Conservation (phyloP, 2,888 invertebrate genomes). For the Zaprionus lineosus region DNA sequence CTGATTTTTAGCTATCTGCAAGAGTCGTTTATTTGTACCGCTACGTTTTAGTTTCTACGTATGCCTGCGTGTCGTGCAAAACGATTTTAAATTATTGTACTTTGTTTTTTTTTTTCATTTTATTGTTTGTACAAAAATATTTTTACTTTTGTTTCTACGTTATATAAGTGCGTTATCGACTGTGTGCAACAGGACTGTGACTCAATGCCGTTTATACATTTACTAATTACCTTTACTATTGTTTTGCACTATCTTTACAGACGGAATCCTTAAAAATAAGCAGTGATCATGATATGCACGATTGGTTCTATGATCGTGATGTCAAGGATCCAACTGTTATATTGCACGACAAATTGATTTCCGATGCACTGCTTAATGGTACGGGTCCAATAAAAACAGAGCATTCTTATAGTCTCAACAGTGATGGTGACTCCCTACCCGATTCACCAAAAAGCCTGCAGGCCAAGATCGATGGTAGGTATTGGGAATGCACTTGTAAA, state of each 20-base stretch:
- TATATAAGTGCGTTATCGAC: slow-evolving; percentile 72
- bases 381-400: slow-evolving; percentile 93
- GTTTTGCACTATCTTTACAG: slow-evolving; percentile 83
- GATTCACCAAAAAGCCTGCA: slow-evolving; percentile 87
- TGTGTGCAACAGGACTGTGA: slow-evolving; percentile 63
- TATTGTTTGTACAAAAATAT: slow-evolving; percentile 39
- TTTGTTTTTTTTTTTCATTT: slow-evolving; percentile 21
- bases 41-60: slow-evolving; percentile 50
- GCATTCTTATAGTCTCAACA: slow-evolving; percentile 94
- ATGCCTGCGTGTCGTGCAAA: slow-evolving; percentile 51
- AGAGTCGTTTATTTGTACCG: slow-evolving; percentile 47
- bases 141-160: slow-evolving; percentile 48
- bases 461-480: slow-evolving; percentile 89
- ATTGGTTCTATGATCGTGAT: slow-evolving; percentile 88
- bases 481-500: not conserved
- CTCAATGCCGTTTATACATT: slow-evolving; percentile 58
- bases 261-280: slow-evolving; percentile 85
- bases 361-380: slow-evolving; percentile 88
- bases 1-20: slow-evolving; percentile 47
- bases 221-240: slow-evolving; percentile 58
- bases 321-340: slow-evolving; percentile 87
- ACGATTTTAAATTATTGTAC: slow-evolving; percentile 48
- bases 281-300: slow-evolving; percentile 87
- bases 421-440: slow-evolving; percentile 88
- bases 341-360: slow-evolving; percentile 90